Evolutionary conservation across 2,888 invertebrate genomes (phyloP), one percentile per base, ranked within the genome.

Genomic region (Theretra japonica): DNA sequence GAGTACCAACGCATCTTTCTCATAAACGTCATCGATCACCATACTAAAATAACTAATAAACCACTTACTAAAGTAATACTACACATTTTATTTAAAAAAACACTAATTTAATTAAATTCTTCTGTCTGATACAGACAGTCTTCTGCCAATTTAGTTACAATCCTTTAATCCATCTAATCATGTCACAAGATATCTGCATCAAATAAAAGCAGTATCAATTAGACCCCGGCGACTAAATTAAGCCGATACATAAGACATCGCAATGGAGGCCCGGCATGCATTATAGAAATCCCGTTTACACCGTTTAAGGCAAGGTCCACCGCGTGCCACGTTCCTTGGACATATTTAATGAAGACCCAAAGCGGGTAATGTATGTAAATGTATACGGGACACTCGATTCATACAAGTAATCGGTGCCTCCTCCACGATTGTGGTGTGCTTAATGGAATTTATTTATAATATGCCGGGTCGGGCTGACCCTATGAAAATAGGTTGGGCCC

Each of bases 361-460:
- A 79, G 75, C 73, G 60, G 81, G 83, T 85, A 87, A 87, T 85
- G 71, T 83, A 88, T 87, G 85, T 81, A 84, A 88, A 88, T 86
- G 82, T 79, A 86, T 81, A 84, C 82, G 72, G 77, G 78, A 78
- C 73, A 72, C 79, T 78, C 79, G 73, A 81, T 75, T 79, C 81
- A 76, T 81, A 75, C 74, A 74, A 79, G 81, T 82, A 80, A 84
- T 84, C 84, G 83, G 79, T 75, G 74, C 69, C 73, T 65, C 77
- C 75, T 77, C 73, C 75, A 75, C 11, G 58, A 79, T 76, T 77
- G 75, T 76, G 73, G 73, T 73, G 72, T 73, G 71, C 74, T 76
- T 75, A 76, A 77, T 76, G 73, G 74, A 79, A 80, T 80, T 78
- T 77, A 80, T 82, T 79, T 81, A 81, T 75, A 72, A 75, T 69